Evolutionary conservation across 2,113 vertebrate genomes (phyloP).

Genomic region (Taurulus bubalis): DNA sequence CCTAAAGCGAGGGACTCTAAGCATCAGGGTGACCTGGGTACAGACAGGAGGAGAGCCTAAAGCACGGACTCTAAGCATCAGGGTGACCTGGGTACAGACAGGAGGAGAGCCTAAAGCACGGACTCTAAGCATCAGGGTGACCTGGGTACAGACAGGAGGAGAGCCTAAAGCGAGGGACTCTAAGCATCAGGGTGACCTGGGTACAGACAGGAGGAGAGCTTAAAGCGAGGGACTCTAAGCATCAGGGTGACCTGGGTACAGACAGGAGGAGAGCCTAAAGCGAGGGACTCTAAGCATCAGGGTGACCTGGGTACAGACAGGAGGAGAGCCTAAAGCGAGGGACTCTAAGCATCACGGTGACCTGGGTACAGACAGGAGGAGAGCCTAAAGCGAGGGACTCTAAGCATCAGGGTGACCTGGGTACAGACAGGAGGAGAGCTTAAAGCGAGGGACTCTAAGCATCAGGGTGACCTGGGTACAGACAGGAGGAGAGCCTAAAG

Average conservation of each 20-base stretch:
- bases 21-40: conserved; percentile 94
- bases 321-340: background rate
- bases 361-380: conserved; percentile 79
- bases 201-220: conserved; percentile 20
- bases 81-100: conserved; percentile 87
- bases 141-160: conserved; percentile 79
- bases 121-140: conserved; percentile 97
- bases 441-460: conserved; percentile 79
- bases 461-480: conserved; percentile 92
- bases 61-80: conserved; percentile 90
- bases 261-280: background rate
- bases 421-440: conserved; percentile 20
- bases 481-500: background rate
- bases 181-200: conserved; percentile 98
- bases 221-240: conserved; percentile 79
- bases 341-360: conserved; percentile 98
- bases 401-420: conserved; percentile 98
- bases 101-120: background rate
- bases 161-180: background rate
- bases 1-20: conserved; percentile 63
- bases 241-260: conserved; percentile 92
- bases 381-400: background rate
- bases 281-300: conserved; percentile 91
- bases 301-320: conserved; percentile 87
- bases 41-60: conserved; percentile 13